Evolutionary conservation across 2,888 invertebrate species (phyloP).

Genomic region (Euzophera pinguis): DNA sequence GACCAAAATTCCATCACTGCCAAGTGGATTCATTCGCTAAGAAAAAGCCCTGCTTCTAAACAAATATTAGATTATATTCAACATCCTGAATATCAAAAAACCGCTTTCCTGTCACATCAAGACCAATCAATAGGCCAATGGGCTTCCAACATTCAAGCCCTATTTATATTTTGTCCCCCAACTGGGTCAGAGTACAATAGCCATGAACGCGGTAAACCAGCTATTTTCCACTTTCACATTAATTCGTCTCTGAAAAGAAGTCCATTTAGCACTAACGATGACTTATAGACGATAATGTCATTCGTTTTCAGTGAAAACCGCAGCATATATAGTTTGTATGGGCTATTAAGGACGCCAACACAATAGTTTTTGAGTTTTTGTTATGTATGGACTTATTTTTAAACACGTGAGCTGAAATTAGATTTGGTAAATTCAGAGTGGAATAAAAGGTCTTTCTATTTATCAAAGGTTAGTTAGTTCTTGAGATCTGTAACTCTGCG

Average conservation of each 20-base stretch:
- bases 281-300: conserved; percentile 50
- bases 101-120: not conserved
- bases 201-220: conserved; percentile 35
- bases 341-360: not conserved
- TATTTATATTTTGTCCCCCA: conserved; percentile 23
- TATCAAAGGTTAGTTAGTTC: too few species aligned
- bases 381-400: not conserved
- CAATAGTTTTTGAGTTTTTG: not conserved
- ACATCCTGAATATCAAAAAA: not conserved
- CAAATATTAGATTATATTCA: too few species aligned
- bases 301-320: conserved; percentile 45
- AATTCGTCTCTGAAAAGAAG: conserved; percentile 47
- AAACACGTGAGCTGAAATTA: too few species aligned
- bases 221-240: conserved; percentile 41
- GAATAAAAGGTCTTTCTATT: too few species aligned
- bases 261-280: conserved; percentile 59
- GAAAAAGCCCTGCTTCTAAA: too few species aligned
- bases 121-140: not conserved
- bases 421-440: too few species aligned
- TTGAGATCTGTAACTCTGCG: too few species aligned
- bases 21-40: too few species aligned
- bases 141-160: conserved; percentile 14
- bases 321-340: not conserved
- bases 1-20: too few species aligned
- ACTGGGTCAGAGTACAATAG: conserved; percentile 36